These are phyloP conservation scores for Brachyalestes nurse DNA, from an alignment of 2,797 vertebrate species.

Conservation along the genomic window DNA sequence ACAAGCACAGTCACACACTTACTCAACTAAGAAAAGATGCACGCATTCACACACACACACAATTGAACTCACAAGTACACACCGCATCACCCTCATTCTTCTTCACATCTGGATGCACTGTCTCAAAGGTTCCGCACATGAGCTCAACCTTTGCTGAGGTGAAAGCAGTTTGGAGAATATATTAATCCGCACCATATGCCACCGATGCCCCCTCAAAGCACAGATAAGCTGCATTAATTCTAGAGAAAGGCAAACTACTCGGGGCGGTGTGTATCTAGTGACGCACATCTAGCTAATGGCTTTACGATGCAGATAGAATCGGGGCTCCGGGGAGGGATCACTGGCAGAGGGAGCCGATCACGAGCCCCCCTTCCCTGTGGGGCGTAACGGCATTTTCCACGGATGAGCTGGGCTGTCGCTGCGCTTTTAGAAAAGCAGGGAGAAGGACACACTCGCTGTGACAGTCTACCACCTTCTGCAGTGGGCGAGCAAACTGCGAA, in stretches of 20 bases:
- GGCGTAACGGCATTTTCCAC: slow-evolving; percentile 74
- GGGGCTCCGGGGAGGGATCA: slow-evolving; percentile 51
- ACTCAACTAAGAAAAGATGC: not conserved
- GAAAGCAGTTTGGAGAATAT: slow-evolving; percentile 18
- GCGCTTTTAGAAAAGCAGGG: slow-evolving; percentile 68
- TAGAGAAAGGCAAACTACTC: slow-evolving; percentile 43
- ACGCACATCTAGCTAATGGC: slow-evolving; percentile 59
- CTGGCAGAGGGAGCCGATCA: slow-evolving; percentile 48
- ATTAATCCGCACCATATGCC: slow-evolving; percentile 34
- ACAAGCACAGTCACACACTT: slow-evolving; percentile 38
- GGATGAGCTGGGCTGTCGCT: slow-evolving; percentile 76
- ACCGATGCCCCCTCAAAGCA: slow-evolving; percentile 30
- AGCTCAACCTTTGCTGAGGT: slow-evolving; percentile 6
- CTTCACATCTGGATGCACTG: not conserved
- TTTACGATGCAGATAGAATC: slow-evolving; percentile 55
- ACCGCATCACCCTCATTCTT: not conserved
- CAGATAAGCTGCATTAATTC: slow-evolving; percentile 50
- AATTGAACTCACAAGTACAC: not conserved
- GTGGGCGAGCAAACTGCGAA: slow-evolving; percentile 51
- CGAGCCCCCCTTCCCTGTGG: slow-evolving; percentile 53
- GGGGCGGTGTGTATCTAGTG: slow-evolving; percentile 53
- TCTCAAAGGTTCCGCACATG: not conserved
- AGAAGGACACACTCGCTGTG: slow-evolving; percentile 70
- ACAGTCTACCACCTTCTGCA: slow-evolving; percentile 71
- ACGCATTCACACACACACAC: not conserved